A percentile compares a stretch with the other conserved stretches of the same genome.
phyloP scores from a whole-genome alignment of 2,797 vertebrate genomes.

The Leptoclinus maculatus region DNA sequence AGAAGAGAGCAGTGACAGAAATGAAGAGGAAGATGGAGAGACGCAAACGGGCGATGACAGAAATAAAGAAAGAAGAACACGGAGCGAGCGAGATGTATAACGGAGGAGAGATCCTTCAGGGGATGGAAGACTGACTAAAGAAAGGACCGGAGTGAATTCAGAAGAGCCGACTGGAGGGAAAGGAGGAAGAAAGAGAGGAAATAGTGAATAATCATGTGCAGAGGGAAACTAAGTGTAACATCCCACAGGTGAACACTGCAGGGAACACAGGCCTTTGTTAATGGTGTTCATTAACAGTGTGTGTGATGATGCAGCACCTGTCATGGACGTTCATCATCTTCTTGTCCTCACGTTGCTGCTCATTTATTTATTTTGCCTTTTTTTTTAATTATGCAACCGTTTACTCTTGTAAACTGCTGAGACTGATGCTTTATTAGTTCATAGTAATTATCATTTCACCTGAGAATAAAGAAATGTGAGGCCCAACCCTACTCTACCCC shows the following conservation, averaged over 20 bases:
- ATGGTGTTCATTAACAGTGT: slow-evolving; percentile 34
- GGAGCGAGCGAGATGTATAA: background rate
- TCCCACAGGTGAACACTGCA: slow-evolving; percentile 24
- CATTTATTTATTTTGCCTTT: background rate
- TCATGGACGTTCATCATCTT: slow-evolving; percentile 6
- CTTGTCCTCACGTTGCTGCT: background rate
- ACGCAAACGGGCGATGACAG: background rate
- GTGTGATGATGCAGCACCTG: slow-evolving; percentile 26
- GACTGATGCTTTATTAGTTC: background rate
- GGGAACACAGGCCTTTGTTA: slow-evolving; percentile 15
- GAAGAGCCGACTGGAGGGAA: background rate
- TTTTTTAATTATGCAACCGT: background rate
- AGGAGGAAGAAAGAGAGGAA: background rate
- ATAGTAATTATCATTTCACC: background rate
- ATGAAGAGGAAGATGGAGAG: background rate
- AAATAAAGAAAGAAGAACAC: background rate
- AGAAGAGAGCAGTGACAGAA: background rate
- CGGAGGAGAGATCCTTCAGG: background rate
- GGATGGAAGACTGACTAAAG: background rate
- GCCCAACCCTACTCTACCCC: no score
- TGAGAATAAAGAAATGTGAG: no score
- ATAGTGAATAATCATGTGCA: background rate
- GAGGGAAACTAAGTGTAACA: background rate
- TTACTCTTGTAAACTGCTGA: background rate
- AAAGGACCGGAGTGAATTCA: background rate